These are phyloP conservation scores for Danio choprae DNA, from an alignment of 2,797 vertebrate species.

Conservation along the genomic window DNA sequence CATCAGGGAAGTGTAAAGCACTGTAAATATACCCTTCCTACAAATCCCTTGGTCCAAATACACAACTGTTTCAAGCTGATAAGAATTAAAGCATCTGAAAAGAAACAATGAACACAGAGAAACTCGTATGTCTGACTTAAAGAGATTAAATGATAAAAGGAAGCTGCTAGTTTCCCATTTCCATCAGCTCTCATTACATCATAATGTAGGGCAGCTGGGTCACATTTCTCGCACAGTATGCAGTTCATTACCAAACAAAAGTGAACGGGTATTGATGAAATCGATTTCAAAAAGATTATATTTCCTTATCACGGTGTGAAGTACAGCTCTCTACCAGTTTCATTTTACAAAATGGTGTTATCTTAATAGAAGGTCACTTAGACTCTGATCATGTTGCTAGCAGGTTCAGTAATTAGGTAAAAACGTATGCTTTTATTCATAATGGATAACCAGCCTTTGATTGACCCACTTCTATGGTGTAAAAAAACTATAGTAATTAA, in stretches of 20 bases:
- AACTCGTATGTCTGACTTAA: slow-evolving; percentile 1
- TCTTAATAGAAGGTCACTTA: neutral
- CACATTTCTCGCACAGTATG: slow-evolving; percentile 31
- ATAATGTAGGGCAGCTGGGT: slow-evolving; percentile 26
- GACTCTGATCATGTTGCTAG: neutral
- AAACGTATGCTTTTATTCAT: slow-evolving; percentile 2
- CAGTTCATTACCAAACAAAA: slow-evolving; percentile 39
- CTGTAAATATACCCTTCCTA: neutral
- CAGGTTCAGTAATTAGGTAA: neutral
- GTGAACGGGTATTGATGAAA: slow-evolving; percentile 34
- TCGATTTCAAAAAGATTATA: slow-evolving; percentile 9
- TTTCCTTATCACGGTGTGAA: slow-evolving; percentile 22
- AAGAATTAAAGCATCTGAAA: slow-evolving; percentile 6
- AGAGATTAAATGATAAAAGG: slow-evolving; percentile 33
- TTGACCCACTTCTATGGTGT: neutral
- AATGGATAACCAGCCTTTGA: slow-evolving; percentile 5
- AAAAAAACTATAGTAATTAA: too few species aligned
- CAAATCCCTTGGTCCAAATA: neutral
- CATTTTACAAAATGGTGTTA: slow-evolving; percentile 9
- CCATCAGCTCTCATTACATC: slow-evolving; percentile 29
- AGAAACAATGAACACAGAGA: slow-evolving; percentile 12
- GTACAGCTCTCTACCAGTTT: neutral
- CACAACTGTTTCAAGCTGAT: slow-evolving; percentile 5
- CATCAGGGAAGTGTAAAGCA: slow-evolving; percentile 2
- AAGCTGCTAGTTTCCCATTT: slow-evolving; percentile 20